Evolutionary conservation across 1,140 invertebrate species (phyloP), one percentile per base, ranked within the genome.

Genomic region (Cryptotermes secundus): DNA sequence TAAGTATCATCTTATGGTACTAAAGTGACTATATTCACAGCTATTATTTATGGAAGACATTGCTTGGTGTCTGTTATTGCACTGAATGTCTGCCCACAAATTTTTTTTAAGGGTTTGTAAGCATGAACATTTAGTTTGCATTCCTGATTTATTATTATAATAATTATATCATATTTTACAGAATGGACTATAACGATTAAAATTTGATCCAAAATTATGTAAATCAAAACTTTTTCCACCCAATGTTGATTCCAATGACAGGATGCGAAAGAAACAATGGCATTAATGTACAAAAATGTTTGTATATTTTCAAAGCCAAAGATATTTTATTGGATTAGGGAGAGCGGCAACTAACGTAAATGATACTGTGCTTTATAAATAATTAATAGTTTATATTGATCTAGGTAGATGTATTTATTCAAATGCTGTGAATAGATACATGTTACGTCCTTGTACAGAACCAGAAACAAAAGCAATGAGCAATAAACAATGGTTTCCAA

Each of bases 291-390:
- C 85, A 85, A 85, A 85, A 84, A 84, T 53, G 82, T 85, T 85
- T 85, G 85, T 85, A 86, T 86, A 85, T 86, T 86, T 86, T 85
- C 83, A 85, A 86, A 86, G 85, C 85, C 85, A 86, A 86, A 86
- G 85, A 86, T 86, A 86, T 86, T 86, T 85, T 86, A 86, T 83
- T 85, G 84, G 84, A 83, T 80, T 83, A 80, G 83, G 82, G 82
- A 85, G 85, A 83, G 85, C 80, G 85, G 85, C 84, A 81, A 84
- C 84, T 81, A 84, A 82, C 84, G 53, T 84, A 35, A 83, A 85
- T 49, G 53, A 82, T 65, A 85, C 72, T 85, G 85, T 85, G 85
- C 85, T 85, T 85, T 85, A 85, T 82, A 84, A 38, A 83, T 83
- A 83, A 65, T 83, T 83, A 80, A 85, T 85, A 81, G 82, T 83